A percentile compares a stretch with the other conserved stretches of the same genome.
Conservation (phyloP, 1,140 invertebrate genomes). For the Portunus trituberculatus region DNA sequence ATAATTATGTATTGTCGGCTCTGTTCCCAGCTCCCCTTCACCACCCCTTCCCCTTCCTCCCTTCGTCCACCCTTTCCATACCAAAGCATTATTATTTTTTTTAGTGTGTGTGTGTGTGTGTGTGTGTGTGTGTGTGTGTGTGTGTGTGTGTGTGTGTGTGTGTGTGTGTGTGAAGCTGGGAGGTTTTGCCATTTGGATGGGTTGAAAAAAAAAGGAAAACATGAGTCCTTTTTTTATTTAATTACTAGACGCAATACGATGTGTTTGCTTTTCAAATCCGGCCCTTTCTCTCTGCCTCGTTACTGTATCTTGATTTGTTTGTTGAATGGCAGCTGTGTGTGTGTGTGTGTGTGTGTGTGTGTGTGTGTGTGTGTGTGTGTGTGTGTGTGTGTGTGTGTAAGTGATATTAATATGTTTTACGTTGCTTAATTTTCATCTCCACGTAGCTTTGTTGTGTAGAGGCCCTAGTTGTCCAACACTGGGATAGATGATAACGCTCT, state of each 20-base stretch:
- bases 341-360: conserved; percentile 26
- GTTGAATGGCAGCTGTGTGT: neutral
- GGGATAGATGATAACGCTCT: no score
- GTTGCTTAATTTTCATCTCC: neutral
- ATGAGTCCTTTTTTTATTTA: conserved; percentile 31
- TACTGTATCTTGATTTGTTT: conserved; percentile 25
- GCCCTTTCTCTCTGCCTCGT: conserved; percentile 36
- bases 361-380: neutral
- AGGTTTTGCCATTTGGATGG: neutral
- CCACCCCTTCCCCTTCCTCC: neutral
- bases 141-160: no score
- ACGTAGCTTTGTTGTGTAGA: no score
- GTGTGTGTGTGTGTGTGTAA: neutral
- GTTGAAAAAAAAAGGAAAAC: neutral
- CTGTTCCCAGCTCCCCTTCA: neutral
- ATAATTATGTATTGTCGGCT: conserved; percentile 12
- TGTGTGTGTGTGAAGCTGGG: neutral
- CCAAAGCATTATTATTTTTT: neutral
- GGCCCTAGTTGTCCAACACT: no score
- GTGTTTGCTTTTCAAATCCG: conserved; percentile 26
- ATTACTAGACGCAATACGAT: conserved; percentile 32
- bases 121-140: conserved; percentile 1
- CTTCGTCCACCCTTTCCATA: neutral
- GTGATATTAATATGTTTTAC: neutral
- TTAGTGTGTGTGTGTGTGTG: neutral